Conservation (phyloP, 1,140 invertebrate genomes). For the Camponotus vicinus region DNA sequence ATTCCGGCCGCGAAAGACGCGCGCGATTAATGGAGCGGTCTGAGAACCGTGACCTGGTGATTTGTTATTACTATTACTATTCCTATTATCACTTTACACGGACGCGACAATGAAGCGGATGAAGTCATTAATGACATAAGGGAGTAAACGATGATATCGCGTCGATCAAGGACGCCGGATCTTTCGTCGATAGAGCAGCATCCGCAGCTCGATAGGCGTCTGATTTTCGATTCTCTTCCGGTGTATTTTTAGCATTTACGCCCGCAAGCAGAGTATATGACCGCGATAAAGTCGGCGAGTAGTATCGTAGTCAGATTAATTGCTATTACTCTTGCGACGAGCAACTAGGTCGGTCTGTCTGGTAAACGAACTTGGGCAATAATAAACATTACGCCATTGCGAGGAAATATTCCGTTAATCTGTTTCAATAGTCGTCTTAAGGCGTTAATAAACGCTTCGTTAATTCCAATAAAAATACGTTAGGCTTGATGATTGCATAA, state of each 20-base stretch:
- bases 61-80: not conserved
- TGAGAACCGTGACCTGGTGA: slow-evolving; percentile 60
- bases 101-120: slow-evolving; percentile 59
- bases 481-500: not conserved
- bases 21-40: slow-evolving; percentile 49
- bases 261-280: not conserved
- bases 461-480: not conserved
- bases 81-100: not conserved
- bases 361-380: slow-evolving; percentile 7
- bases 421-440: not conserved
- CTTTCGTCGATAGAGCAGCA: slow-evolving; percentile 23
- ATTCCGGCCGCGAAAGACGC: slow-evolving; percentile 17
- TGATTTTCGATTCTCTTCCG: slow-evolving; percentile 33
- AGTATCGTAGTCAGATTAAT: slow-evolving; percentile 27
- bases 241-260: slow-evolving; percentile 50
- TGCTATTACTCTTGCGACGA: not conserved
- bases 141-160: slow-evolving; percentile 55
- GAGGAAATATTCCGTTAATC: slow-evolving; percentile 12
- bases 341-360: slow-evolving; percentile 4
- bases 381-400: slow-evolving; percentile 7
- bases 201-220: not conserved
- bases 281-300: slow-evolving; percentile 37
- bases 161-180: slow-evolving; percentile 61
- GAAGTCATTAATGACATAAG: slow-evolving; percentile 61
- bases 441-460: slow-evolving; percentile 4